A percentile compares a stretch with the other conserved stretches of the same genome.
phyloP scores from a whole-genome alignment of 2,888 invertebrate genomes.

The Drosophila vallismaia region DNA sequence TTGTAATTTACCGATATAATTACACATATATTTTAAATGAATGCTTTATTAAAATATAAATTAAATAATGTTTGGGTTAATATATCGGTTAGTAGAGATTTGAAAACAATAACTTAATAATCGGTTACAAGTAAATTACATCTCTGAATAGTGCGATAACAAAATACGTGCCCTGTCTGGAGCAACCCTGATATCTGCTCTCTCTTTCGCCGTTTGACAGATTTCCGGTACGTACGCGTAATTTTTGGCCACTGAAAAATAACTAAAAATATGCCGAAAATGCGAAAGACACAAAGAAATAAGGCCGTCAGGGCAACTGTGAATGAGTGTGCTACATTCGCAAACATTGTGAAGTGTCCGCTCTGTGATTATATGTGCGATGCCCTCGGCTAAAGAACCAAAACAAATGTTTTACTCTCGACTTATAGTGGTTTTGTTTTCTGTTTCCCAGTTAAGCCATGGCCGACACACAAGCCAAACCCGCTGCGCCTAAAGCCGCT shows the following conservation, averaged over 20 bases:
- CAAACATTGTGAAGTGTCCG: conserved; percentile 6
- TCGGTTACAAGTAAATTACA: background rate
- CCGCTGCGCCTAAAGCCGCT: conserved; percentile 74
- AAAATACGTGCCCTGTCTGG: background rate
- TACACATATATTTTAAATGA: too few species aligned
- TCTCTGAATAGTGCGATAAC: background rate
- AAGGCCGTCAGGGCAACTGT: conserved; percentile 37
- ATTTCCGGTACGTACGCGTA: conserved; percentile 84
- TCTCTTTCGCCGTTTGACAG: conserved; percentile 84
- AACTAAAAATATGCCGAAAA: conserved; percentile 53
- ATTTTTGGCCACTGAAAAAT: conserved; percentile 60
- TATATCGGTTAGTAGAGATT: background rate
- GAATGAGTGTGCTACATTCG: conserved; percentile 21
- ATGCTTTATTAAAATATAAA: too few species aligned
- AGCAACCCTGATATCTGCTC: conserved; percentile 47
- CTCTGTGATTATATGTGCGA: conserved; percentile 47
- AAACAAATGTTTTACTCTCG: conserved; percentile 52
- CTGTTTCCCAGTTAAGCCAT: conserved; percentile 77
- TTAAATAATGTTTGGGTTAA: background rate
- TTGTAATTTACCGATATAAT: too few species aligned
- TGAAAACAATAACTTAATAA: background rate
- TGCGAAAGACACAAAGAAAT: conserved; percentile 36
- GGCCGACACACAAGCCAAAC: conserved; percentile 83
- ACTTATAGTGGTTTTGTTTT: conserved; percentile 1
- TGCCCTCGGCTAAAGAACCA: conserved; percentile 72